Evolutionary conservation across 1,140 invertebrate species (phyloP), one percentile per base, ranked within the genome.

Genomic region (Listronotus bonariensis): DNA sequence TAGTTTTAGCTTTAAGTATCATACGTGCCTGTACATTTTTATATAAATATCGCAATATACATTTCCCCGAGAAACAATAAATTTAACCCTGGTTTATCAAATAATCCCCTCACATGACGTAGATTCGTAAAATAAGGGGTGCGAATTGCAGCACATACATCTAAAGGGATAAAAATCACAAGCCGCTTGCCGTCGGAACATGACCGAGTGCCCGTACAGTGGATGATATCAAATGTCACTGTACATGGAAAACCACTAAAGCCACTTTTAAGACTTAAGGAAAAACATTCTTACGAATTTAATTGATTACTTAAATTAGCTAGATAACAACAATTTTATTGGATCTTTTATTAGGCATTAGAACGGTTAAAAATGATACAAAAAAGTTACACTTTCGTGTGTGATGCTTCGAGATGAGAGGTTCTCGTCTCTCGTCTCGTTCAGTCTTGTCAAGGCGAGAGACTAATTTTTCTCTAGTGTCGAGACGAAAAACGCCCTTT

Each of bases 71-170:
- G 11, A 36, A 36, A 36, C 34, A 36, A 36, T 36, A 36, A 36
- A 36, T 36, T 36, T 12, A 36, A 10, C 11, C 34, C 11, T 10
- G 11, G 64, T 74, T 74, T 71, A 67, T 72, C 59, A 66, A 17
- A 46, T 56, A 56, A 56, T 56, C 38, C 53, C 15, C 20, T 15
- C n/a, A 20, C 20, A 56, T 43, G 53, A 56, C 40, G 41, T 56
- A 56, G 43, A 43, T 42, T 56, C 15, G 53, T 42, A 56, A 43
- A 20, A 56, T 56, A 56, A 31, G 57, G 57, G 53, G 38, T 55
- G 53, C 8, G 57, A 60, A 60, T 51, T 49, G 51, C 43, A 49
- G 49, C 59, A 53, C 59, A 53, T 62, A 62, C 49, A 62, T 62
- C 49, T 62, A 36, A 62, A 51, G 49, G 59, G 59, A 62, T 62